These are phyloP conservation scores for Drosophila melanocephala DNA, from an alignment of 2,888 invertebrate genomes.

Conservation along the genomic window DNA sequence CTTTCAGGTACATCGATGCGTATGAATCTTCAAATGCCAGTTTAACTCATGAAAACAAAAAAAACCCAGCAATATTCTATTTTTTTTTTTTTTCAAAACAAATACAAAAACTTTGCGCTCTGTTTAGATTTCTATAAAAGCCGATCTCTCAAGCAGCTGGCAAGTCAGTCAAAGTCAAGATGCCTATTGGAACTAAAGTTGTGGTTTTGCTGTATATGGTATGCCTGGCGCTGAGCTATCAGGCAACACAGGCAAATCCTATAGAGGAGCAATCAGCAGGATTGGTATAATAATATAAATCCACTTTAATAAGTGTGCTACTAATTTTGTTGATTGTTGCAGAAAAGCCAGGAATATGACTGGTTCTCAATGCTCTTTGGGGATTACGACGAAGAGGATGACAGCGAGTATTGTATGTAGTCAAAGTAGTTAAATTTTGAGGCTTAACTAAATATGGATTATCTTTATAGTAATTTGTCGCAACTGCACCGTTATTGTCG, in stretches of 20 bases:
- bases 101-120: constrained; percentile 6
- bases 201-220: constrained; percentile 25
- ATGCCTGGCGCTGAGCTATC: constrained; percentile 30
- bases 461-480: constrained; percentile 69
- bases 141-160: background rate
- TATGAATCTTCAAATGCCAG: constrained; percentile 13
- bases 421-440: background rate
- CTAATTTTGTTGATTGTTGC: background rate
- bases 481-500: constrained; percentile 74
- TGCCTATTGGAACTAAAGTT: constrained; percentile 50
- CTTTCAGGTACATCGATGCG: constrained; percentile 3
- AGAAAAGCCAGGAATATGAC: constrained; percentile 47
- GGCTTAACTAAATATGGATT: background rate
- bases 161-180: constrained; percentile 50
- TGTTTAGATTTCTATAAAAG: constrained; percentile 56
- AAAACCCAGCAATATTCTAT: constrained; percentile 26
- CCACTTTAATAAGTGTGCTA: background rate
- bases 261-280: constrained; percentile 5
- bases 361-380: constrained; percentile 43
- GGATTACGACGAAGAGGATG: constrained; percentile 43
- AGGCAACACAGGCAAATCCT: constrained; percentile 28
- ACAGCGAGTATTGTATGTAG: constrained; percentile 58
- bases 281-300: constrained; percentile 18
- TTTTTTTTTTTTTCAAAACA: constrained; percentile 14
- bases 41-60: constrained; percentile 10